These are phyloP conservation scores for Sinocyclocheilus grahami DNA, from an alignment of 2,113 vertebrate genomes.

Conservation along the genomic window DNA sequence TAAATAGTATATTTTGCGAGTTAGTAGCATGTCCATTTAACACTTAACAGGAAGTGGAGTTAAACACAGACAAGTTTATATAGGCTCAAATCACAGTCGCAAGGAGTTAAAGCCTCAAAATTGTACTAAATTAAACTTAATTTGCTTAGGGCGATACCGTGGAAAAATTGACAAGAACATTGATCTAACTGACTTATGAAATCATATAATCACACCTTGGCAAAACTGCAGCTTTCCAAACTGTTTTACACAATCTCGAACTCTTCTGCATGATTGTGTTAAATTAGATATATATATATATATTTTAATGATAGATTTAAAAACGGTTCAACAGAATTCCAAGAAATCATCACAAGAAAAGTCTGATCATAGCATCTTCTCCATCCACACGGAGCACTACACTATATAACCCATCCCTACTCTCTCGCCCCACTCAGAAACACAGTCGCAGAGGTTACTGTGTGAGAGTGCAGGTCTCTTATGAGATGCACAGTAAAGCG, in stretches of 20 bases:
- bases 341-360: neutral
- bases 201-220: neutral
- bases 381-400: neutral
- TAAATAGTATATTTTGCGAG: neutral
- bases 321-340: neutral
- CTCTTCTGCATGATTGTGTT: neutral
- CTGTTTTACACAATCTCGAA: neutral
- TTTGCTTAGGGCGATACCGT: too few relatives aligned
- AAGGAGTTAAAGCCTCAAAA: too few relatives aligned
- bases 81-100: neutral
- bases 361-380: neutral
- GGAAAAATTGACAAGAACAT: neutral
- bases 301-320: too few relatives aligned
- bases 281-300: too few relatives aligned
- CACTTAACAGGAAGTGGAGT: too few relatives aligned
- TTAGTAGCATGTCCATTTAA: neutral
- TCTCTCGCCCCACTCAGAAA: constrained; percentile 1
- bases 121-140: too few relatives aligned
- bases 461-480: constrained; percentile 30
- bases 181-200: neutral
- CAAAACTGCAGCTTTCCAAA: neutral
- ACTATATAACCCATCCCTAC: neutral
- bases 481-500: constrained; percentile 43
- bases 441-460: neutral
- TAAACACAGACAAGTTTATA: neutral